Percentiles rank a stretch among this genome's conserved stretches.
phyloP scores from a whole-genome alignment of 2,888 invertebrate species.

The Pycnomerus fuliginosus region DNA sequence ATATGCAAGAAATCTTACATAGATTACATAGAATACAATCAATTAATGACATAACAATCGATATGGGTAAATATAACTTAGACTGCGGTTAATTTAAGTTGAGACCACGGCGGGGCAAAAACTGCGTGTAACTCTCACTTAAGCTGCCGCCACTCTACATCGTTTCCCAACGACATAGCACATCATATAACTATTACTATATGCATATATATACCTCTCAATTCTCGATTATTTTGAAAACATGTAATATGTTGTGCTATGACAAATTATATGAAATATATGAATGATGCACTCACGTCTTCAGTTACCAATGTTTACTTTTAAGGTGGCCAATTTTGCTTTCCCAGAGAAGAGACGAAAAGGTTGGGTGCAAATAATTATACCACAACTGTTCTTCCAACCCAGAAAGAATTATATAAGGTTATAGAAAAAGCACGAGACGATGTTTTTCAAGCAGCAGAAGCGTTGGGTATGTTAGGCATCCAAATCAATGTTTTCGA shows the following conservation, averaged over 20 bases:
- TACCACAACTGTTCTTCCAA: not conserved
- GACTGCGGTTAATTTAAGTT: too few species aligned
- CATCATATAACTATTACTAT: not conserved
- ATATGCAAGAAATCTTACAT: constrained; percentile 14
- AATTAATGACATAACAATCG: constrained; percentile 10
- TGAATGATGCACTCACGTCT: too few species aligned
- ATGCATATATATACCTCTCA: too few species aligned
- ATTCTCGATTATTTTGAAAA: too few species aligned
- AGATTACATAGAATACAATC: constrained; percentile 14
- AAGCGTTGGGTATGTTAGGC: not conserved
- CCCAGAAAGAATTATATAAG: not conserved
- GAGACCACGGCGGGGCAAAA: too few species aligned
- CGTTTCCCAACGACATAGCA: too few species aligned
- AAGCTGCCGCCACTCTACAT: too few species aligned
- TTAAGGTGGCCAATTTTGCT: not conserved
- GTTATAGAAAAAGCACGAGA: not conserved
- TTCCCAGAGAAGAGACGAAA: not conserved
- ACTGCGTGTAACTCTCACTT: too few species aligned
- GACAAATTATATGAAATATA: too few species aligned
- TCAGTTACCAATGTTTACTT: not conserved
- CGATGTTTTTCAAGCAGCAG: not conserved
- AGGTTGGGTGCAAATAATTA: not conserved
- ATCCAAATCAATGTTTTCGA: too few species aligned
- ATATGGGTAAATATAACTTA: constrained; percentile 6
- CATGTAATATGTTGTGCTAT: too few species aligned